These are phyloP conservation scores for Enteromius treurensis DNA, from an alignment of 2,797 vertebrate genomes.

Conservation along the genomic window DNA sequence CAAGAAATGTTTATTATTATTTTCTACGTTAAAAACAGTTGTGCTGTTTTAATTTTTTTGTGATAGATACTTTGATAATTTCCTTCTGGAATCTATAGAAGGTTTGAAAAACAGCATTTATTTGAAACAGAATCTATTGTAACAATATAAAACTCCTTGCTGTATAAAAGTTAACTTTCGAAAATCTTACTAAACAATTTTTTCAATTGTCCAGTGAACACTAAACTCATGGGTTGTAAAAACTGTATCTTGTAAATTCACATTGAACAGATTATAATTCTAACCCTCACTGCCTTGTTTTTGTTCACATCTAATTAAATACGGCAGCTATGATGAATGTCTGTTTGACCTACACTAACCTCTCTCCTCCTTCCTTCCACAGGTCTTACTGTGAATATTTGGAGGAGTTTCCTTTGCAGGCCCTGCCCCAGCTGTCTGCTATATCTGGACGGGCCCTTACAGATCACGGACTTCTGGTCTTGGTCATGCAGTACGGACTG, in stretches of 20 bases:
- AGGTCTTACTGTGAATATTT: constrained; percentile 86
- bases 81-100: no score
- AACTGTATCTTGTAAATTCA: no score
- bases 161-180: neutral
- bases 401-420: constrained; percentile 90
- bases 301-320: neutral
- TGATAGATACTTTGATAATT: neutral
- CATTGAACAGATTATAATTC: neutral
- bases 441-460: constrained; percentile 79
- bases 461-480: constrained; percentile 83
- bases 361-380: constrained; percentile 41
- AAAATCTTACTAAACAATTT: neutral
- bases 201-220: neutral
- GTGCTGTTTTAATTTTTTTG: no score
- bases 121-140: neutral
- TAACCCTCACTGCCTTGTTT: neutral
- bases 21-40: neutral
- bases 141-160: neutral
- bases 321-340: neutral
- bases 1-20: neutral
- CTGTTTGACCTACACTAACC: neutral
- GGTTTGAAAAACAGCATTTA: neutral
- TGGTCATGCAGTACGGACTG: constrained; percentile 92
- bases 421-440: constrained; percentile 82
- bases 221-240: neutral